phyloP scores from a whole-genome alignment of 2,797 vertebrate species.

The Chrosomus eos region DNA sequence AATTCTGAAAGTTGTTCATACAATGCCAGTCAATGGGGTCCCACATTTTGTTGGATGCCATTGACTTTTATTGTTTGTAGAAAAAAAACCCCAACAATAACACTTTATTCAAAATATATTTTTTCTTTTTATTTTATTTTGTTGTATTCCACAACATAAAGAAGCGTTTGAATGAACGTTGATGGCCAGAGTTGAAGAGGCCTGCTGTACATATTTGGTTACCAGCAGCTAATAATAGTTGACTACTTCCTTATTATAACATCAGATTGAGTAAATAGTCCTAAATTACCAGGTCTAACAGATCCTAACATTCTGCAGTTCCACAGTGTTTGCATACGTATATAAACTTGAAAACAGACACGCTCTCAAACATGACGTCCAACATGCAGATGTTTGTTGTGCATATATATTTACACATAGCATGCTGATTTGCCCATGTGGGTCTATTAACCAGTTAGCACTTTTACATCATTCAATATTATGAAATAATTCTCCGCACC shows the following conservation, averaged over 20 bases:
- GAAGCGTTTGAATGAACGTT: not conserved
- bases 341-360: not conserved
- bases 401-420: conserved; percentile 12
- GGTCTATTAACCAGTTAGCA: conserved; percentile 56
- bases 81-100: not conserved
- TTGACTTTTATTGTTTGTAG: not conserved
- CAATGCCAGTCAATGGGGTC: not conserved
- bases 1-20: not conserved
- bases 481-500: conserved; percentile 25
- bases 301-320: not conserved
- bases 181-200: not conserved
- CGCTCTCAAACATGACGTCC: not conserved
- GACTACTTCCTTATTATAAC: not conserved
- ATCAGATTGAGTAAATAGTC: not conserved
- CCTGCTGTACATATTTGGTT: not conserved
- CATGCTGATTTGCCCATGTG: conserved; percentile 40
- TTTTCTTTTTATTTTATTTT: not conserved
- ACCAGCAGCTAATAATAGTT: not conserved
- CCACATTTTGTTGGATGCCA: not conserved
- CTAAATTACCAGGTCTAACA: not conserved
- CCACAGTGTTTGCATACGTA: not conserved
- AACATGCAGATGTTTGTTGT: conserved; percentile 32
- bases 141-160: not conserved
- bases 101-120: not conserved
- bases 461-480: conserved; percentile 46